Evolutionary conservation across 2,888 invertebrate genomes (phyloP), one percentile per base, ranked within the genome.

Genomic region (Odontothrips loti): DNA sequence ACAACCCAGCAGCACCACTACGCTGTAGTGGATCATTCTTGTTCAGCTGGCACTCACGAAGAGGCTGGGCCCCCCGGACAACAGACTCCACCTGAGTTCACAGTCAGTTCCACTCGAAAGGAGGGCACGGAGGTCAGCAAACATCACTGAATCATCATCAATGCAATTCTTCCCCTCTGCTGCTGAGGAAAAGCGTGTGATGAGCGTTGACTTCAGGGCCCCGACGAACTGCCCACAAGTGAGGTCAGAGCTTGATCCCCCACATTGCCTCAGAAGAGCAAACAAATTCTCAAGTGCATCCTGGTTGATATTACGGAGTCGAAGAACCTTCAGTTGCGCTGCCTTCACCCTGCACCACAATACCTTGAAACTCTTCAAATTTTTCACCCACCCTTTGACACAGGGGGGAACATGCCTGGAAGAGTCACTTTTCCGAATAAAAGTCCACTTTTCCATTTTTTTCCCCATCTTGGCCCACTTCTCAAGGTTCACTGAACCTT

Each of bases 151-250:
- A 1, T 63, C 63, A n/a, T 63, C 63, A 63, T 63, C 63, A 1
- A 63, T n/a, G n/a, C 63, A 63, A 63, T 63, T 63, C n/a, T 63
- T 63, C 20, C n/a, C n/a, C n/a, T 63, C n/a, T n/a, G n/a, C 63
- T n/a, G 63, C 2, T n/a, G 20, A n/a, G 63, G 63, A 17, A n/a
- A 63, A 63, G 8, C 63, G 4, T n/a, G 63, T 63, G 17, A 63
- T 63, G n/a, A 20, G 63, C 9, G 20, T n/a, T 63, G 63, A n/a
- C n/a, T 63, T 63, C 9, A 63, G 63, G n/a, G 63, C 63, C 20
- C 20, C 63, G n/a, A 63, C 63, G n/a, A 63, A 63, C n/a, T 63
- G 63, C n/a, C n/a, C n/a, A 63, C 63, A 17, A 2, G 63, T 63
- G n/a, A 63, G 17, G 63, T 63, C 63, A 63, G 63, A n/a, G 17